A percentile compares a stretch with the other conserved stretches of the same genome.
These are phyloP conservation scores for Zaprionus vittiger DNA, from an alignment of 1,140 invertebrate genomes.

Conservation along the genomic window DNA sequence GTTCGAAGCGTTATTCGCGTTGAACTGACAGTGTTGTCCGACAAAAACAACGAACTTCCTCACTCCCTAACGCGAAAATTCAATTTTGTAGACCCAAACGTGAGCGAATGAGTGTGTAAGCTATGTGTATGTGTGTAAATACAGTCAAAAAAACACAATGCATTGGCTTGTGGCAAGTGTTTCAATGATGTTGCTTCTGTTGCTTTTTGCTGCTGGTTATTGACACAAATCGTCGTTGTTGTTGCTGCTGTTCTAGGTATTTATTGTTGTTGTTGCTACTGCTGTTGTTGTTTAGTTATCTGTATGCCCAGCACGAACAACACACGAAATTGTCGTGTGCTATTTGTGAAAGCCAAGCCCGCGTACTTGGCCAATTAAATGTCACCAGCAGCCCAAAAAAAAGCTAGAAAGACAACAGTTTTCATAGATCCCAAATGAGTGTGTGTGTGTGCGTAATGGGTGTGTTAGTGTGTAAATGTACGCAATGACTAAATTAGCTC, in stretches of 20 bases:
- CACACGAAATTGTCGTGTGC: constrained; percentile 50
- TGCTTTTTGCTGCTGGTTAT: constrained; percentile 31
- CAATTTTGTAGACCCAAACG: background rate
- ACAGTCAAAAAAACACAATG: constrained; percentile 23
- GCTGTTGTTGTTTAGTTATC: constrained; percentile 31
- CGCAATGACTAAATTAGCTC: constrained; percentile 62
- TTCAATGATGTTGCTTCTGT: constrained; percentile 34
- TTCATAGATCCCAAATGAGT: constrained; percentile 15
- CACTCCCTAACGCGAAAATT: background rate
- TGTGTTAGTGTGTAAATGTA: constrained; percentile 41
- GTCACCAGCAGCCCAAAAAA: constrained; percentile 34
- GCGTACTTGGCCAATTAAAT: constrained; percentile 53
- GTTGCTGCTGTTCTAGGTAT: constrained; percentile 25
- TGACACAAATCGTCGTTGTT: constrained; percentile 37
- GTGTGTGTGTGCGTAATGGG: constrained; percentile 18
- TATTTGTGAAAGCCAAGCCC: constrained; percentile 74
- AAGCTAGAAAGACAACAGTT: constrained; percentile 2
- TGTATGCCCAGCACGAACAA: constrained; percentile 63
- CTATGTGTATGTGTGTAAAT: background rate
- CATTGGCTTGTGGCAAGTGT: constrained; percentile 31
- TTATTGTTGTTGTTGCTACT: background rate
- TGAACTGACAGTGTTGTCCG: background rate
- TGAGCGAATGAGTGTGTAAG: background rate
- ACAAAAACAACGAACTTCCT: background rate
- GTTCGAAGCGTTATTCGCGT: background rate